Evolutionary conservation across 1,140 invertebrate species (phyloP).

Genomic region (Bombus pyrosoma): DNA sequence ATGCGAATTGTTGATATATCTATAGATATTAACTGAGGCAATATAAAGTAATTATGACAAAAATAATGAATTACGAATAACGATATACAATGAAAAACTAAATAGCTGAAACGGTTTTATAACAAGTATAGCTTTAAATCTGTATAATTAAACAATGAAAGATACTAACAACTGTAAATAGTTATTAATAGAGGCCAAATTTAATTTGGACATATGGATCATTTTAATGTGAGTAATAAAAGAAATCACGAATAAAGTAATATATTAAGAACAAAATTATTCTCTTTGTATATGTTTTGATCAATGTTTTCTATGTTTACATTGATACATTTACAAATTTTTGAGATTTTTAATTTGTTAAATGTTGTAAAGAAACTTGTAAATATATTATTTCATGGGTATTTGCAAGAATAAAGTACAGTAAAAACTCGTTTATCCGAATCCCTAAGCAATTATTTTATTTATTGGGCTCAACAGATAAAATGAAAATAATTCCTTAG

Average conservation of each 20-base stretch:
- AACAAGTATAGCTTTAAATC: slow-evolving; percentile 28
- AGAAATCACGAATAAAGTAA: slow-evolving; percentile 8
- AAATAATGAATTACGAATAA: slow-evolving; percentile 41
- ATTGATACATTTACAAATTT: slow-evolving; percentile 35
- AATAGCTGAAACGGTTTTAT: slow-evolving; percentile 46
- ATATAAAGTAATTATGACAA: slow-evolving; percentile 22
- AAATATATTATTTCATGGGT: slow-evolving; percentile 25
- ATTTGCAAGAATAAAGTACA: slow-evolving; percentile 21
- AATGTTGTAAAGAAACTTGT: slow-evolving; percentile 17
- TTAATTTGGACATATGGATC: background rate
- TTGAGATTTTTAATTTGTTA: slow-evolving; percentile 19
- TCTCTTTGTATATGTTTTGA: slow-evolving; percentile 15
- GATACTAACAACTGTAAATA: slow-evolving; percentile 2
- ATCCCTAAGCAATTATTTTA: slow-evolving; percentile 3
- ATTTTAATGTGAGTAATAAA: background rate
- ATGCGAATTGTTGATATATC: slow-evolving; percentile 42
- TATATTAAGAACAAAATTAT: background rate
- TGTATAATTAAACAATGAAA: slow-evolving; percentile 10
- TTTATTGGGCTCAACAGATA: background rate
- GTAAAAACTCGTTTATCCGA: slow-evolving; percentile 49
- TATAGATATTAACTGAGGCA: slow-evolving; percentile 8
- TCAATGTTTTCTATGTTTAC: slow-evolving; percentile 8
- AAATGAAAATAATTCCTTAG: background rate
- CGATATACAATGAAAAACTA: slow-evolving; percentile 37
- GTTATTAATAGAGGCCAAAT: slow-evolving; percentile 1